phyloP scores from a whole-genome alignment of 2,797 vertebrate species.

The Rhinichthys osculus region DNA sequence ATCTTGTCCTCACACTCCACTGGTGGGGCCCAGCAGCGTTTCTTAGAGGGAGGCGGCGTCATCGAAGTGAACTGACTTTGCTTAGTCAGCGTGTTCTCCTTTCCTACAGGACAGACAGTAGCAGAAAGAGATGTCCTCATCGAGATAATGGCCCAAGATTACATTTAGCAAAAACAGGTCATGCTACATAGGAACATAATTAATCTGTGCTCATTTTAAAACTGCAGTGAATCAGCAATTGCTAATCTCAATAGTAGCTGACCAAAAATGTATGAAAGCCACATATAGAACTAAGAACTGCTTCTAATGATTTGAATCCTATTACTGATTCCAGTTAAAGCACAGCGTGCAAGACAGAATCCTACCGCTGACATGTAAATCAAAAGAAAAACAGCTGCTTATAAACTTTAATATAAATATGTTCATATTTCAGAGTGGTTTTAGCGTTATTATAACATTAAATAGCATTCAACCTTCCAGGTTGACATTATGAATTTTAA shows the following conservation, averaged over 20 bases:
- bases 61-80: conserved; percentile 45
- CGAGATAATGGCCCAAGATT: not conserved
- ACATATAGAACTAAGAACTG: not conserved
- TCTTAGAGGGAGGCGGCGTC: conserved; percentile 70
- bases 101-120: conserved; percentile 56
- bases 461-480: not conserved
- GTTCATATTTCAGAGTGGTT: not conserved
- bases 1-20: conserved; percentile 69
- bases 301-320: not conserved
- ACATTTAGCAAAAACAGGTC: not conserved
- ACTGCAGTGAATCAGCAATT: not conserved
- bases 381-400: not conserved
- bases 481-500: not conserved
- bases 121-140: not conserved
- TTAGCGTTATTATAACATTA: not conserved
- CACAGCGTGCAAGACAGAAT: not conserved
- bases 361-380: not conserved
- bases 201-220: not conserved
- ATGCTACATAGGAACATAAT: not conserved
- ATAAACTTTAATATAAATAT: not conserved
- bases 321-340: not conserved
- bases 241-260: not conserved
- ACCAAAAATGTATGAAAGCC: not conserved
- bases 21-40: conserved; percentile 64
- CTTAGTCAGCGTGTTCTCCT: conserved; percentile 69